Percentiles rank a stretch among this genome's conserved stretches.
Conservation (phyloP, 1,140 invertebrate genomes). For the Drosophila neocordata region DNA sequence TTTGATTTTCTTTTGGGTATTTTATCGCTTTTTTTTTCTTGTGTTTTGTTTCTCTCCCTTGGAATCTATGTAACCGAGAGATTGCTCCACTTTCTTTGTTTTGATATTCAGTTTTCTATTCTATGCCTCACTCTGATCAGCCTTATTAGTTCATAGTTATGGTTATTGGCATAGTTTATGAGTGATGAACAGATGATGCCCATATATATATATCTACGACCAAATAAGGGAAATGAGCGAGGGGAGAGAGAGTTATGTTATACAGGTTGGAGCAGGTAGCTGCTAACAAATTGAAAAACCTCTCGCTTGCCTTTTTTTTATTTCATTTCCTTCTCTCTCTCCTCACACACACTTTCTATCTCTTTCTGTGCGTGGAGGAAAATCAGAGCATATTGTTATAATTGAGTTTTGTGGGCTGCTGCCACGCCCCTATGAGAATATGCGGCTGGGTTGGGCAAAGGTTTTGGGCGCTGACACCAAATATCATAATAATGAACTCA, state of each 20-base stretch:
- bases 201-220: too few species aligned
- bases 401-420: slow-evolving; percentile 73
- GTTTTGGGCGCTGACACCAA: slow-evolving; percentile 71
- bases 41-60: too few species aligned
- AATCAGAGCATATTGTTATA: slow-evolving; percentile 83
- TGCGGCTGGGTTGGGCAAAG: slow-evolving; percentile 33
- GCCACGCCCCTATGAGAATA: slow-evolving; percentile 54
- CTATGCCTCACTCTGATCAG: not conserved
- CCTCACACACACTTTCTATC: not conserved
- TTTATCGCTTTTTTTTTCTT: slow-evolving; percentile 3
- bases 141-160: slow-evolving; percentile 79
- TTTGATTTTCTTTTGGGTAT: slow-evolving; percentile 12
- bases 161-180: slow-evolving; percentile 68
- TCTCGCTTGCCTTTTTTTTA: slow-evolving; percentile 6
- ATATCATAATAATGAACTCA: slow-evolving; percentile 82
- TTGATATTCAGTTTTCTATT: slow-evolving; percentile 40
- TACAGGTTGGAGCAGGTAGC: slow-evolving; percentile 37
- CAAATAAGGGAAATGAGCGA: not conserved
- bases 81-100: slow-evolving; percentile 66
- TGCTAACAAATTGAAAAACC: slow-evolving; percentile 61
- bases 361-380: slow-evolving; percentile 24
- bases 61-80: not conserved
- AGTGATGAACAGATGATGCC: slow-evolving; percentile 2
- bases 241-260: not conserved
- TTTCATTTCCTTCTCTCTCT: too few species aligned